phyloP scores from a whole-genome alignment of 2,888 invertebrate genomes.

The Cremastobaeus sp. region DNA sequence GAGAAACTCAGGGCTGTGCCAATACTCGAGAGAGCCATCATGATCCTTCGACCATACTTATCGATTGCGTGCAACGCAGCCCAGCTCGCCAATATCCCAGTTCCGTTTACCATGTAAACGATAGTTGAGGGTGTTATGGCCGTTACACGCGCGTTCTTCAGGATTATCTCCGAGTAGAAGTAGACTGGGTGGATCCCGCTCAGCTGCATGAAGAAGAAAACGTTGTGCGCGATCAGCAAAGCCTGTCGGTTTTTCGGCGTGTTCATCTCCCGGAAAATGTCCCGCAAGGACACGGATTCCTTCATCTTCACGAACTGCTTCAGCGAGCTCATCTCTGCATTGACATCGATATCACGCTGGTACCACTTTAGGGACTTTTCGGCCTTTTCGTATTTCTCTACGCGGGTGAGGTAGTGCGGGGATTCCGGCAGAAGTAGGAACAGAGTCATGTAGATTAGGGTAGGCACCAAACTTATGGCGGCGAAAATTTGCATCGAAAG shows the following conservation, averaged over 20 bases:
- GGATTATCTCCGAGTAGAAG: slow-evolving; percentile 73
- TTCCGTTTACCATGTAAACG: slow-evolving; percentile 69
- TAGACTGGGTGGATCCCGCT: slow-evolving; percentile 69
- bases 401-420: slow-evolving; percentile 67
- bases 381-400: slow-evolving; percentile 63
- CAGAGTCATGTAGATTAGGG: slow-evolving; percentile 62
- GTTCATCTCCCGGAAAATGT: slow-evolving; percentile 47
- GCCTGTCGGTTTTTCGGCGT: slow-evolving; percentile 63
- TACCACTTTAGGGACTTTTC: slow-evolving; percentile 68
- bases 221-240: slow-evolving; percentile 62
- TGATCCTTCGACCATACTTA: slow-evolving; percentile 69
- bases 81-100: slow-evolving; percentile 65
- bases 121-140: slow-evolving; percentile 65
- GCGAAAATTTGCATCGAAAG: slow-evolving; percentile 67
- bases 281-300: slow-evolving; percentile 39
- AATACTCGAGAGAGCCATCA: slow-evolving; percentile 67
- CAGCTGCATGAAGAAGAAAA: slow-evolving; percentile 70
- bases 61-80: slow-evolving; percentile 69
- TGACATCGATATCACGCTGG: slow-evolving; percentile 65
- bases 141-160: slow-evolving; percentile 64
- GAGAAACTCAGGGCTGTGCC: slow-evolving; percentile 64
- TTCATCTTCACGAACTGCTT: slow-evolving; percentile 65
- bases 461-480: slow-evolving; percentile 66
- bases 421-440: slow-evolving; percentile 71
- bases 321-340: slow-evolving; percentile 64